These are phyloP conservation scores for Psammodynastes pulverulentus DNA, from an alignment of 2,113 vertebrate species.

Conservation along the genomic window DNA sequence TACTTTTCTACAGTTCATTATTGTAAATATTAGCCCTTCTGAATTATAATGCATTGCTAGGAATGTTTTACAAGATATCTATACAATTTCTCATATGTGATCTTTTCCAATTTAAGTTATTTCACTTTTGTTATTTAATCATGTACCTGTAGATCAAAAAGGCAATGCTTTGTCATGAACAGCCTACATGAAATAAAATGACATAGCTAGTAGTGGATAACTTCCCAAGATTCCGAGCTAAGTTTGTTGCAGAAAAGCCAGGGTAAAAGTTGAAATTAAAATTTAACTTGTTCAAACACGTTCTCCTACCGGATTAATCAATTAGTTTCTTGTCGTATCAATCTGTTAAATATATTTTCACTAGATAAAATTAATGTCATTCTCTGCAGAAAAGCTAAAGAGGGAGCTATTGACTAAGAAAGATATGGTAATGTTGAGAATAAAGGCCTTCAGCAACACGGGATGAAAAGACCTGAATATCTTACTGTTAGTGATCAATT, in stretches of 20 bases:
- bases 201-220: background rate
- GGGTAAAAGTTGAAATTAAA: background rate
- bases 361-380: constrained; percentile 24
- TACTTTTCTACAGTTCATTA: background rate
- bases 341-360: constrained; percentile 18
- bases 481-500: background rate
- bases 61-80: background rate
- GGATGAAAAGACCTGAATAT: background rate
- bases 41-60: background rate
- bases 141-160: constrained; percentile 14
- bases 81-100: background rate
- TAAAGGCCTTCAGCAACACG: constrained; percentile 19
- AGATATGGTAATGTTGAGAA: constrained; percentile 19
- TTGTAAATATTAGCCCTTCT: background rate
- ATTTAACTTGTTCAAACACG: constrained; percentile 7
- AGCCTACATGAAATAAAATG: constrained; percentile 11
- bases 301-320: constrained; percentile 18
- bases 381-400: constrained; percentile 61
- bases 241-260: background rate
- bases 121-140: constrained; percentile 19
- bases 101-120: constrained; percentile 25
- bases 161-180: background rate
- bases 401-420: constrained; percentile 70
- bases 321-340: background rate
- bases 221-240: constrained; percentile 4